Evolutionary conservation across 2,888 invertebrate species (phyloP).

Genomic region (Neelides folsomi): DNA sequence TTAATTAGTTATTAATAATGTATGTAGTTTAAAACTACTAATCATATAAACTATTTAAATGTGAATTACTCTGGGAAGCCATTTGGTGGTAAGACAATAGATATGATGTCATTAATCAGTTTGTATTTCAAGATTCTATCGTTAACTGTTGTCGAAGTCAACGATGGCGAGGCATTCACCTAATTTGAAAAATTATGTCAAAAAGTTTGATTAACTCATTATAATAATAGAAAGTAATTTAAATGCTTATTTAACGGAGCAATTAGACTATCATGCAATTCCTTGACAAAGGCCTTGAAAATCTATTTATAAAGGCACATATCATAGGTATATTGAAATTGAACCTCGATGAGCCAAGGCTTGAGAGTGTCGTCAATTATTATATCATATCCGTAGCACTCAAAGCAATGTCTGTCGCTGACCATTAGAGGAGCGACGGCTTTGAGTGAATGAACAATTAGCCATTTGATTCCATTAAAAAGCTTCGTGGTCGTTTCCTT

Average conservation of each 20-base stretch:
- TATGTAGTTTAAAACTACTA: no score
- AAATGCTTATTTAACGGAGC: neutral
- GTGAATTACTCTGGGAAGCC: slow-evolving; percentile 71
- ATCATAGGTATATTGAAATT: neutral
- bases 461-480: slow-evolving; percentile 76
- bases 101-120: slow-evolving; percentile 80
- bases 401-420: slow-evolving; percentile 81
- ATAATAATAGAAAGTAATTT: neutral
- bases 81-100: slow-evolving; percentile 74
- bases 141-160: slow-evolving; percentile 85
- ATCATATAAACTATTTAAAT: no score
- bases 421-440: slow-evolving; percentile 86
- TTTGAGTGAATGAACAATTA: slow-evolving; percentile 82
- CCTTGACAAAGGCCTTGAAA: neutral
- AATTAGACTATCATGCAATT: neutral
- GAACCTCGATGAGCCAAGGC: slow-evolving; percentile 79
- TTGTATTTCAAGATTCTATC: slow-evolving; percentile 88
- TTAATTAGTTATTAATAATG: no score
- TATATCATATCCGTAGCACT: slow-evolving; percentile 91
- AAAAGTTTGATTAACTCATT: neutral
- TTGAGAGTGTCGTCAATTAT: slow-evolving; percentile 88
- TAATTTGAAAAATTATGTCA: slow-evolving; percentile 33
- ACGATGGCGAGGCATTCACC: slow-evolving; percentile 90
- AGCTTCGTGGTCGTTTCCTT: slow-evolving; percentile 74
- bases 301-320: neutral